Conservation (phyloP, 2,113 vertebrate genomes). For the Syngnathus typhle region DNA sequence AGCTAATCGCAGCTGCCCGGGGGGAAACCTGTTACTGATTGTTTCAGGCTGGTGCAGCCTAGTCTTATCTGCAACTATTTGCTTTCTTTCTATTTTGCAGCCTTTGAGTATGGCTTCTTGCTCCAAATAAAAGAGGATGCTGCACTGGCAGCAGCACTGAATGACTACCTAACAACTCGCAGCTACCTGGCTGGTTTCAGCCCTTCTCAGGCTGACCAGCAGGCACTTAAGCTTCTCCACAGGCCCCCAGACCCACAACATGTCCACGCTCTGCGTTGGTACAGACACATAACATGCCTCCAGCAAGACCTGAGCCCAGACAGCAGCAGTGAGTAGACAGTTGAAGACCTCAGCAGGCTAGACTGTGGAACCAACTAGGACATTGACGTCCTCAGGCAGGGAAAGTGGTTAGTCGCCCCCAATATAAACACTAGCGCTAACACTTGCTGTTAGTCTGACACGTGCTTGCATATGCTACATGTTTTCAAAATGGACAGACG, state of each 20-base stretch:
- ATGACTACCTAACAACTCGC: constrained; percentile 85
- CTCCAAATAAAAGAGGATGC: constrained; percentile 82
- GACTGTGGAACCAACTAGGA: not conserved
- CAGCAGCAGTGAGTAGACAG: constrained; percentile 85
- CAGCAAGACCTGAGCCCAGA: constrained; percentile 72
- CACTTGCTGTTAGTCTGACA: not conserved
- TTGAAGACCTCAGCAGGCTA: constrained; percentile 19
- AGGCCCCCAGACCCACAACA: constrained; percentile 79
- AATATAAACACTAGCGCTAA: constrained; percentile 11
- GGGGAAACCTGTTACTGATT: not conserved
- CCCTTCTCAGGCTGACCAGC: constrained; percentile 83
- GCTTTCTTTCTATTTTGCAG: constrained; percentile 84
- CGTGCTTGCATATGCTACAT: no score
- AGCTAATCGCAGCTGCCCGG: not conserved
- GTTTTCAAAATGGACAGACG: no score
- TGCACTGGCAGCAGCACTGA: constrained; percentile 78
- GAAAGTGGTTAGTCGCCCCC: not conserved
- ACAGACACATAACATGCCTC: constrained; percentile 86
- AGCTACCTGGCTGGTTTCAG: constrained; percentile 90
- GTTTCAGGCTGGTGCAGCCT: constrained; percentile 7
- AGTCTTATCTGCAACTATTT: constrained; percentile 44
- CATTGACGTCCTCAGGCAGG: not conserved
- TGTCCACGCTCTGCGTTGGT: constrained; percentile 90
- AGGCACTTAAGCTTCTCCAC: constrained; percentile 78
- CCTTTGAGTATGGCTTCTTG: constrained; percentile 82